Evolutionary conservation across 2,888 invertebrate species (phyloP).

Genomic region (Synanthedon formicaeformis): DNA sequence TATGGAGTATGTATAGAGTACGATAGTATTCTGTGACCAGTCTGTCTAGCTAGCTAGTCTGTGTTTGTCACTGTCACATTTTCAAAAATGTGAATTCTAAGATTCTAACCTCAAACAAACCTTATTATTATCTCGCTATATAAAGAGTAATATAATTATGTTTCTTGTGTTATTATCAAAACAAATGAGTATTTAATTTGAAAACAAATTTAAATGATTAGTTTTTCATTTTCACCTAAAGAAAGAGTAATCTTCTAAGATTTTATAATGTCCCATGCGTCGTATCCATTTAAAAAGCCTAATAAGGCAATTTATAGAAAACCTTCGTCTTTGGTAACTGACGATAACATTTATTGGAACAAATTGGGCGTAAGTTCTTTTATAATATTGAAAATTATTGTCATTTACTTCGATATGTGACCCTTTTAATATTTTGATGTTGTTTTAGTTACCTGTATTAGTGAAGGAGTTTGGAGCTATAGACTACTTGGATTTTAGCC

Average conservation of each 20-base stretch:
- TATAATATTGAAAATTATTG: neutral
- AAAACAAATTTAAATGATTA: no score
- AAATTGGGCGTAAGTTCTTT: conserved; percentile 78
- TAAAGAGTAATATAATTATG: no score
- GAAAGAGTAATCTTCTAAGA: no score
- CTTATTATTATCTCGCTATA: neutral
- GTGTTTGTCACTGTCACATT: no score
- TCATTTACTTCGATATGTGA: neutral
- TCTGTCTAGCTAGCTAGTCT: no score
- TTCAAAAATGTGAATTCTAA: neutral
- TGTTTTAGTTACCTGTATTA: conserved; percentile 79
- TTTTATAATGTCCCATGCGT: conserved; percentile 45
- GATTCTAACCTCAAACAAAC: neutral
- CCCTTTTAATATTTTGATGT: conserved; percentile 2
- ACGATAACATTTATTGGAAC: conserved; percentile 90
- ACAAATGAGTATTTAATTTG: neutral
- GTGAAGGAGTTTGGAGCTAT: conserved; percentile 94
- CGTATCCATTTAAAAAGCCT: conserved; percentile 76
- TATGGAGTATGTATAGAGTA: no score
- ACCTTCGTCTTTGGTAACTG: conserved; percentile 75
- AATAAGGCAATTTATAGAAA: conserved; percentile 77
- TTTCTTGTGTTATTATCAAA: no score
- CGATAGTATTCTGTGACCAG: no score
- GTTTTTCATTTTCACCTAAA: no score
- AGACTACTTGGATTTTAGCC: conserved; percentile 91